phyloP scores from a whole-genome alignment of 2,888 invertebrate genomes.

The Pelosia muscerda region DNA sequence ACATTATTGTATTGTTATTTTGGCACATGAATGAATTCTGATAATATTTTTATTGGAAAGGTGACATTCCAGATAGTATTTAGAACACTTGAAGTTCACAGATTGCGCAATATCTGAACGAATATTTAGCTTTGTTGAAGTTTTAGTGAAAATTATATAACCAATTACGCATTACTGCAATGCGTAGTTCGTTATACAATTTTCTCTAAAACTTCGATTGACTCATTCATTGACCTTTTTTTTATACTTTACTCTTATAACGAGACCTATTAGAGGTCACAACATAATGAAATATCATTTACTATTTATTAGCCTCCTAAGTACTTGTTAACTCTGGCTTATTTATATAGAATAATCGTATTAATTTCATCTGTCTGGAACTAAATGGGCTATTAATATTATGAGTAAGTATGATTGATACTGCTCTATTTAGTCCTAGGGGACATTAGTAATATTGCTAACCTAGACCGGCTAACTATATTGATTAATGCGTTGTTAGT shows the following conservation, averaged over 20 bases:
- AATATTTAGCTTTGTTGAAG: neutral
- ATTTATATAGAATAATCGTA: neutral
- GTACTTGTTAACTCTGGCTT: neutral
- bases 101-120: no score
- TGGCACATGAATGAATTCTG: no score
- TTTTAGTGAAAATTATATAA: neutral
- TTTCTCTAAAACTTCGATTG: no score
- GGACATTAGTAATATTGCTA: neutral
- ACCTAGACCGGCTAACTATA: neutral
- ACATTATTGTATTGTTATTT: neutral
- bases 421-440: neutral
- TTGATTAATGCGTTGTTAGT: neutral
- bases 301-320: neutral
- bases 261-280: neutral
- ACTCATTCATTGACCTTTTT: neutral
- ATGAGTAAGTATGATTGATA: conserved; percentile 8
- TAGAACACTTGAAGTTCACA: no score
- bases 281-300: neutral
- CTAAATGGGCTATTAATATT: conserved; percentile 9
- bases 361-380: conserved; percentile 9
- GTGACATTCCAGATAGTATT: no score
- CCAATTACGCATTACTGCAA: neutral
- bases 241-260: neutral
- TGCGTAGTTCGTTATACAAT: no score
- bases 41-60: no score